Conservation (phyloP, 2,888 invertebrate species). For the Boloria euphrosyne region DNA sequence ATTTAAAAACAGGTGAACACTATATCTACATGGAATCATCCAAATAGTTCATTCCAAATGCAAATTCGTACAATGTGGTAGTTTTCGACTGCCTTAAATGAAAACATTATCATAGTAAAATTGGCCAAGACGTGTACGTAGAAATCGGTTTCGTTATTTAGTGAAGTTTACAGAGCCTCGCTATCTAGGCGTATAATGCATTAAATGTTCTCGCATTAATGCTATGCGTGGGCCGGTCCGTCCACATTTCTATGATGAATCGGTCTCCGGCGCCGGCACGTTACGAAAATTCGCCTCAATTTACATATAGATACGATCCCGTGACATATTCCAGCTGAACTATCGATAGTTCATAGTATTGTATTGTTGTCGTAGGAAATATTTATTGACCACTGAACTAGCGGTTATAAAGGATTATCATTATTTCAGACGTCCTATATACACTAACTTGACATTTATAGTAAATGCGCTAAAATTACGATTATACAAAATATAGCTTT, state of each 20-base stretch:
- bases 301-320: conserved; percentile 74
- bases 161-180: conserved; percentile 32
- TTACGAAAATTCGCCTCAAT: conserved; percentile 77
- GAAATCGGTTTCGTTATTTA: conserved; percentile 46
- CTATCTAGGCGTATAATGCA: conserved; percentile 50
- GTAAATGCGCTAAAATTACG: neutral
- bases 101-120: conserved; percentile 41
- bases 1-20: conserved; percentile 32
- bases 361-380: conserved; percentile 61
- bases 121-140: conserved; percentile 36
- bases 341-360: conserved; percentile 54
- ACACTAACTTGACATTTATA: too few relatives aligned
- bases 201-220: conserved; percentile 63
- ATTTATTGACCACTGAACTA: conserved; percentile 61
- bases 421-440: too few relatives aligned
- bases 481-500: neutral
- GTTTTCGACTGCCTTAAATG: conserved; percentile 37
- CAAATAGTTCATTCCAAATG: conserved; percentile 24
- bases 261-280: conserved; percentile 63
- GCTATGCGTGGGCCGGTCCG: conserved; percentile 72
- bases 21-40: conserved; percentile 9
- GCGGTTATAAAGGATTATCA: conserved; percentile 43
- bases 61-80: conserved; percentile 37
- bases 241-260: conserved; percentile 81
- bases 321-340: conserved; percentile 49